A percentile compares a stretch with the other conserved stretches of the same genome.
phyloP scores from a whole-genome alignment of 2,113 vertebrate genomes.

The Vidua chalybeata region DNA sequence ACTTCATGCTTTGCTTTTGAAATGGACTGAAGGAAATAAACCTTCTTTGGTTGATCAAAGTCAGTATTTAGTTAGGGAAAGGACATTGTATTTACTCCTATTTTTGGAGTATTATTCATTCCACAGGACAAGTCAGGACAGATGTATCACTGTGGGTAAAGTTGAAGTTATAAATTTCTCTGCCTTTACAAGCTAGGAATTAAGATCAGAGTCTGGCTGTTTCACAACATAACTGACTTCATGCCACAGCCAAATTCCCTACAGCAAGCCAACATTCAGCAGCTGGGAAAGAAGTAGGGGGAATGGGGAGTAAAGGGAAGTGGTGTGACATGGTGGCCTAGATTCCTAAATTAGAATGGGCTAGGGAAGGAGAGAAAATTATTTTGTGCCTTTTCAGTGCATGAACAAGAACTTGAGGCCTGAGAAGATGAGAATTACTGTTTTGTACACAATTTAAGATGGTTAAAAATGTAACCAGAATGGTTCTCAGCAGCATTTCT shows the following conservation, averaged over 20 bases:
- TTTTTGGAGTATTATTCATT: not conserved
- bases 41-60: not conserved
- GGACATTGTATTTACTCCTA: not conserved
- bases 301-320: not conserved
- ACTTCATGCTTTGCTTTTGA: not conserved
- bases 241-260: not conserved
- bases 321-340: not conserved
- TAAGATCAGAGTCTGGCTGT: not conserved
- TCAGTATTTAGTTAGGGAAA: not conserved
- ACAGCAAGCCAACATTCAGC: not conserved
- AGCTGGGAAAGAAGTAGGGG: not conserved
- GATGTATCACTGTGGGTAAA: not conserved
- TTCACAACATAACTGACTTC: not conserved
- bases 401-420: not conserved
- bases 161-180: constrained; percentile 3
- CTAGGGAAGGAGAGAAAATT: not conserved
- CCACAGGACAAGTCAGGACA: not conserved
- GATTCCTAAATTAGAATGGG: not conserved
- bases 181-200: not conserved
- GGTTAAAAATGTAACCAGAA: not conserved
- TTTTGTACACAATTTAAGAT: not conserved
- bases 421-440: not conserved
- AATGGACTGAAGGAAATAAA: not conserved
- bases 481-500: not conserved
- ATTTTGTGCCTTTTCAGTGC: not conserved